Base-by-base conservation (phyloP, 92 coral and sea anemone genomes). In the Umimayanthus chanpuru region DNA sequence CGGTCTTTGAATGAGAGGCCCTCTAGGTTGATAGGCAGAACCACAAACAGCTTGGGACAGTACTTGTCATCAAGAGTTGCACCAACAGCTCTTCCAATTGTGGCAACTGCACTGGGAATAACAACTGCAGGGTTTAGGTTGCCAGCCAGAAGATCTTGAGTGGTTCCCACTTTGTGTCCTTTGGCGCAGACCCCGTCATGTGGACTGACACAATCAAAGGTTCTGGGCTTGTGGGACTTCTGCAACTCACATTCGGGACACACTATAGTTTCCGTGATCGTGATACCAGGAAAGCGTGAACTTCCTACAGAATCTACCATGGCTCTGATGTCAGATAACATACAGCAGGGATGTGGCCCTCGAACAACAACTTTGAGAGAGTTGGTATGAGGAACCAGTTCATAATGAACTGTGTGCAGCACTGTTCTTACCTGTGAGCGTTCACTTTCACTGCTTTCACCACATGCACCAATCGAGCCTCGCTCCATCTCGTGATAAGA, bases 231-330 rank as follows among this genome's bases (percentile, higher is more conserved):
- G 25, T 30, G 83, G 44, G 65, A 44, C 79, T 76, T 76, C 55
- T 67, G 84, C 83, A 89, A 39, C 50, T 82, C 91, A 75, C 91
- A 89, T 61, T 75, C 88, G 4, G 91, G 91, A 76, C 91, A 89
- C 87, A 89, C 18, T n/a, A 82, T 16, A 21, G 72, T 30, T 29
- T 73, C 88, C 2, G 18, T 39, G 70, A 73, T 81, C 30, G 32
- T 2, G 9, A 83, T 76, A 23, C 91, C 88, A 6, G 88, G 88
- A 65, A 72, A 83, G 73, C 88, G 88, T 18, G 66, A 64, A 29
- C 82, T 28, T 39, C 67, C 12, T n/a, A 89, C 82, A 36, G 56
- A 41, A 72, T 74, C 85, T 32, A 89, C 85, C 25, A 68, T 64
- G 70, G 56, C 68, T 44, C 77, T 75, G 44, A 89, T 75, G 72